Conservation (phyloP, 2,797 vertebrate species). For the Etheostoma perlongum region DNA sequence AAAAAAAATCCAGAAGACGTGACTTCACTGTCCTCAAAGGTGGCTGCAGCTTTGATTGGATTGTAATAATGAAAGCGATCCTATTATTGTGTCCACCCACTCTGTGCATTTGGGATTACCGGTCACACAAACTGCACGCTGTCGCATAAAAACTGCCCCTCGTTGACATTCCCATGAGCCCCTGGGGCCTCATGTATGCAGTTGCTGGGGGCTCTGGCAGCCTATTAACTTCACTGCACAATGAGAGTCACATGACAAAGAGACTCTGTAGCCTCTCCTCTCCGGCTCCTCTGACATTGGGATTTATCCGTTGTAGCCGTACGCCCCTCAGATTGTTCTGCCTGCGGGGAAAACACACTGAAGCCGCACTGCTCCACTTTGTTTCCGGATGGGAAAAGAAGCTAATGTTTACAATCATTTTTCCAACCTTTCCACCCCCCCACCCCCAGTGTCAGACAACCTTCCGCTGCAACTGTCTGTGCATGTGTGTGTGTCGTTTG, state of each 20-base stretch:
- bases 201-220: constrained; percentile 8
- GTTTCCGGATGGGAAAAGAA: constrained; percentile 45
- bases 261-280: constrained; percentile 2
- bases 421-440: constrained; percentile 3
- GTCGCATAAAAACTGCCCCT: constrained; percentile 3
- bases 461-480: constrained; percentile 18
- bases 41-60: background rate
- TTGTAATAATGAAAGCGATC: background rate
- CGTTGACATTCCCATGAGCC: constrained; percentile 35
- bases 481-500: background rate
- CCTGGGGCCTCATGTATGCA: constrained; percentile 19
- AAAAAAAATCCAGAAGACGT: background rate
- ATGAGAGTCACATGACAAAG: constrained; percentile 25
- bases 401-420: constrained; percentile 64
- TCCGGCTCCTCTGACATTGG: constrained; percentile 34
- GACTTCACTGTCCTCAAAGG: background rate
- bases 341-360: constrained; percentile 14
- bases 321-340: constrained; percentile 35
- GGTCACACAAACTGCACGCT: constrained; percentile 1
- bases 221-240: constrained; percentile 22
- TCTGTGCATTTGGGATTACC: background rate
- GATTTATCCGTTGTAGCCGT: constrained; percentile 13
- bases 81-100: background rate
- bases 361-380: constrained; percentile 38
- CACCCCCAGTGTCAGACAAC: constrained; percentile 12